phyloP scores from a whole-genome alignment of 2,113 vertebrate species.

The Origma solitaria region DNA sequence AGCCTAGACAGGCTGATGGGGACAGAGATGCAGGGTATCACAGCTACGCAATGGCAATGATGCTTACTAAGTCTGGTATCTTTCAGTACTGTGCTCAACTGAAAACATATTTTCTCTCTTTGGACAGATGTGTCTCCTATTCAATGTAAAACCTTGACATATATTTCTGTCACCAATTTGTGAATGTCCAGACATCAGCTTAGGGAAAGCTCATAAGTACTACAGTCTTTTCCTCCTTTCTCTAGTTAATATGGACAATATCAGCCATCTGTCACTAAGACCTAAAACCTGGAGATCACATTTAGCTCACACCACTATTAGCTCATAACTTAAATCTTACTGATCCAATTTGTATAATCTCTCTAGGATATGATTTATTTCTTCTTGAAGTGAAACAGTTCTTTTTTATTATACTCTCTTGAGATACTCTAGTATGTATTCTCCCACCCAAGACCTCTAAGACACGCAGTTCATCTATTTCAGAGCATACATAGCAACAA shows the following conservation, averaged over 20 bases:
- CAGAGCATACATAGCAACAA: neutral
- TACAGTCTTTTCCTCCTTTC: neutral
- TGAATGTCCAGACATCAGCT: neutral
- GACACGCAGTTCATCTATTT: neutral
- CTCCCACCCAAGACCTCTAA: neutral
- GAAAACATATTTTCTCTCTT: neutral
- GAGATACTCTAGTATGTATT: neutral
- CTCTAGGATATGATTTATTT: neutral
- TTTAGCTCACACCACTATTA: neutral
- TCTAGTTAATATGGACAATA: neutral
- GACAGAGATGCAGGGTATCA: neutral
- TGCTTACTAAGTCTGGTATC: neutral
- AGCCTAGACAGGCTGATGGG: neutral
- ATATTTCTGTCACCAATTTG: neutral
- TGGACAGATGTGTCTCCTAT: neutral
- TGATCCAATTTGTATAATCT: neutral
- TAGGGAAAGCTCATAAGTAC: neutral
- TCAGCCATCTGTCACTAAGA: neutral
- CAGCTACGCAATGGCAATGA: fast-evolving
- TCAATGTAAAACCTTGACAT: neutral
- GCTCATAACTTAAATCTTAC: neutral
- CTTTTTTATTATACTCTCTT: neutral
- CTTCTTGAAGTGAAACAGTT: neutral
- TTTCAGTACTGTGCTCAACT: neutral
- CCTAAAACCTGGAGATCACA: neutral